A percentile compares a stretch with the other conserved stretches of the same genome.
phyloP scores from a whole-genome alignment of 2,888 invertebrate genomes.

The Ectemnius continuus region DNA sequence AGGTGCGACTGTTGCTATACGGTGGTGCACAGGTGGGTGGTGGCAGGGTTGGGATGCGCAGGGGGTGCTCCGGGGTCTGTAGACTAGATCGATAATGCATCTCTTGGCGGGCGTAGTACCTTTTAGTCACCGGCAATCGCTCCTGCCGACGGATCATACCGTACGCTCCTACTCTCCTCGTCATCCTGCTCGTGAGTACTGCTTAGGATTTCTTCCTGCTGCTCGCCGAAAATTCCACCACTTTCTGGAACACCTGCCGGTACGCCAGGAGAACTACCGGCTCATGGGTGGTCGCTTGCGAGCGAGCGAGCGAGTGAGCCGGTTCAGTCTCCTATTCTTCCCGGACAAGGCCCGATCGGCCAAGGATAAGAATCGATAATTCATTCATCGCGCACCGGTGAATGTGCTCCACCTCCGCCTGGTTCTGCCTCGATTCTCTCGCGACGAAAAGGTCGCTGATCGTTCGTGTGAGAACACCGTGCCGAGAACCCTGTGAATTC shows the following conservation, averaged over 20 bases:
- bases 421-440: constrained; percentile 1
- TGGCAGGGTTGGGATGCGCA: constrained; percentile 61
- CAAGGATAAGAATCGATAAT: constrained; percentile 25
- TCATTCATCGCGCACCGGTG: constrained; percentile 19
- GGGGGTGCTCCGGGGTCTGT: constrained; percentile 65
- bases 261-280: neutral
- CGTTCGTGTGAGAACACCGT: neutral
- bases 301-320: no score
- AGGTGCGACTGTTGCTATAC: constrained; percentile 68
- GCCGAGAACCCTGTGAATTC: neutral
- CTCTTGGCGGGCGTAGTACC: constrained; percentile 70
- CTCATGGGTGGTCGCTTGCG: neutral
- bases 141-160: constrained; percentile 47
- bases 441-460: neutral
- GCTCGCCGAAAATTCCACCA: neutral
- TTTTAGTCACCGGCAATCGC: constrained; percentile 66
- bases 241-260: neutral
- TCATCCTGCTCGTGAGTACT: constrained; percentile 27
- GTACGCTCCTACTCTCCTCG: constrained; percentile 27
- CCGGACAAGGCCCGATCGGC: constrained; percentile 6
- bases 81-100: constrained; percentile 75
- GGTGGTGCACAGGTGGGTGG: constrained; percentile 72
- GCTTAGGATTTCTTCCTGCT: neutral
- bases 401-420: constrained; percentile 1
- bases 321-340: neutral